Base-by-base conservation (phyloP, 2,797 vertebrate species). In the Amniataba percoides region DNA sequence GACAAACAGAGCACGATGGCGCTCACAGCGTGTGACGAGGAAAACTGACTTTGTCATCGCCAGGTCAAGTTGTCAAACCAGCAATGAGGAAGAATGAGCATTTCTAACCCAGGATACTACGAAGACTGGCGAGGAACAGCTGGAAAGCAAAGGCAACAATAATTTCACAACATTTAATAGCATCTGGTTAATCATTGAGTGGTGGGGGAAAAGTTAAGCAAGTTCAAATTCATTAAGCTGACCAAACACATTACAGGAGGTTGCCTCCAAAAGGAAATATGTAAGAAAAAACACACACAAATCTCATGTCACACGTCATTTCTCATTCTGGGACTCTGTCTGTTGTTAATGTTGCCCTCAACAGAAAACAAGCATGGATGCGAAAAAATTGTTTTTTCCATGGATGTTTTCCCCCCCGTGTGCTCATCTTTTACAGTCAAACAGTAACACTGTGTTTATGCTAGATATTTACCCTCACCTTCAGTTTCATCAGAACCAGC, bases 21-120 rank as follows among this genome's bases (percentile, higher is more conserved):
- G 34, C 49, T 53, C 25, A 64, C 40, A 51, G 45, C 42, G 40
- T 34, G 40, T 23, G 71, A 31, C 53, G 1, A 49, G 5, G 25
- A 60, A 40, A 67, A 62, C 9, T 13, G 49, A 34, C 31, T 63
- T 75, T 46, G 18, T 36, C 18, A 66, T 62, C 19, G 13, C 27
- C 48, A 3, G 4, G 16, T 67, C 3, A 52, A 55, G 69, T 58
- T 57, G 56, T 82, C 63, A 71, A 75, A 86, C 9, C 27, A 42
- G 34, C 11, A 3, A 56, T 15, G 31, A 63, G 62, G 60, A 53
- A 58, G 5, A 51, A 53, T 16, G 21, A 83, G 19, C 21, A n/a
- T 45, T 49, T 8, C 15, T 31, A 40, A 62, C 27, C 36, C 8
- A 66, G 15, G 74, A 66, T 25, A 43, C 49, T n/a, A 39, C 31